Percentiles rank a stretch among this genome's conserved stretches.
These are phyloP conservation scores for Blennius ocellaris DNA, from an alignment of 2,113 vertebrate genomes.

Conservation along the genomic window DNA sequence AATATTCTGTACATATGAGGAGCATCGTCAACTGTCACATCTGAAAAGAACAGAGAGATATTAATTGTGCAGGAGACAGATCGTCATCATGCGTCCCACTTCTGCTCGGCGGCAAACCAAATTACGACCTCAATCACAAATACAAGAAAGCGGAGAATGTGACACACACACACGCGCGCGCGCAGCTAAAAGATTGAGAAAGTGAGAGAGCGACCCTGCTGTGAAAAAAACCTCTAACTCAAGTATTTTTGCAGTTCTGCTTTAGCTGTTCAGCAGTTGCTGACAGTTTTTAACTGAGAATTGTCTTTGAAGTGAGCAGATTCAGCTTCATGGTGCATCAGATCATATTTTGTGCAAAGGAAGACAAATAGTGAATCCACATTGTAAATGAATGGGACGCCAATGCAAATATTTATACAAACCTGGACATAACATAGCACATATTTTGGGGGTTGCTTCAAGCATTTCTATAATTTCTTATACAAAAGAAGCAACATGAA, in stretches of 20 bases:
- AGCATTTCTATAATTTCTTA: too few species aligned
- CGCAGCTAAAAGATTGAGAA: too few species aligned
- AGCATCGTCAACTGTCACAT: constrained; percentile 28
- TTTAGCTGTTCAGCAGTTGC: not conserved
- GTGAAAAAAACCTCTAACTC: not conserved
- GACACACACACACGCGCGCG: not conserved
- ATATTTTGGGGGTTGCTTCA: not conserved
- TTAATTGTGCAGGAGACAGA: constrained; percentile 22
- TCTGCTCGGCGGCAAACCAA: constrained; percentile 33
- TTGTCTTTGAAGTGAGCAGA: constrained; percentile 33
- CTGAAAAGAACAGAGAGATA: constrained; percentile 1
- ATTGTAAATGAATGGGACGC: not conserved
- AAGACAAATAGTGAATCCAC: not conserved
- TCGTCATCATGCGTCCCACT: constrained; percentile 6
- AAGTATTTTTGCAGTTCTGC: constrained; percentile 6
- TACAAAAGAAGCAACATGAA: too few species aligned
- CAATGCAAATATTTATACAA: not conserved
- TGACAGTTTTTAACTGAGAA: constrained; percentile 12
- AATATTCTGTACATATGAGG: constrained; percentile 13
- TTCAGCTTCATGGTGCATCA: not conserved
- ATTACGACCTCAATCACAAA: constrained; percentile 45
- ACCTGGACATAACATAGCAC: too few species aligned
- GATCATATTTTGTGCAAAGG: constrained; percentile 8
- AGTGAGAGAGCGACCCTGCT: too few species aligned
- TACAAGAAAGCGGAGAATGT: constrained; percentile 17